Base-by-base conservation (phyloP, 2,888 invertebrate species). In the Dicycla oo region DNA sequence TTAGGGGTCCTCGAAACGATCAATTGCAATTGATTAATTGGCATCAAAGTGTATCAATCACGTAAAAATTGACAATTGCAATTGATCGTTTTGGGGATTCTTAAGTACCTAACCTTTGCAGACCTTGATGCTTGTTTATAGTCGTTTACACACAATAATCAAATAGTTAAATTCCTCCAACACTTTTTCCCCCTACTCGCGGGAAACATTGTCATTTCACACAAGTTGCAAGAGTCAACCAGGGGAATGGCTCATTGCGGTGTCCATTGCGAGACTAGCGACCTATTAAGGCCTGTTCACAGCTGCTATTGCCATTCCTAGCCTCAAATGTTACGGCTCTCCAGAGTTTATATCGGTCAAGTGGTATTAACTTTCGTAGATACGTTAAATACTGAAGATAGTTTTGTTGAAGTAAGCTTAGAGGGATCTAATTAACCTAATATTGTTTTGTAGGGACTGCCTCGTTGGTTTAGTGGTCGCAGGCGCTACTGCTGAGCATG, bases 251-350 rank as follows among this genome's bases (percentile, higher is more conserved):
- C 30, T 69, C 57, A 75, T 81, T 80, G 65, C 58, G 78, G 82
- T 71, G 47, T 64, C 54, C 71, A 64, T 77, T 81, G 34, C 63
- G 57, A 63, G 40, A 34, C 78, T 43, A 40, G 78, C 71, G 54
- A 77, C 58, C 82, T 81, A 79, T 81, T 81, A 81, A 34, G 58
- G 66, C 38, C 71, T 79, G 78, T 79, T 77, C 66, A 78, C 54
- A 67, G 63, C 49, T 53, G 60, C 82, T 72, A 72, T 72, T 77
- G 72, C 78, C 56, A 79, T 76, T 69, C 43, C 71, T 56, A 49
- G 43, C 53, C 49, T 65, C 64, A 56, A 79, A 72, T 78, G 79
- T 66, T 49, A 69, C 69, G 15, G 45, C 58, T 54, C 61, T 51
- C 34, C 20, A 23, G 40, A 40, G 53, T 66, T 63, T 76, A 70